Percentiles rank a stretch among this genome's conserved stretches.
Evolutionary conservation across 1,140 invertebrate genomes (phyloP).

Genomic region (Zaprionus ghesquierei): DNA sequence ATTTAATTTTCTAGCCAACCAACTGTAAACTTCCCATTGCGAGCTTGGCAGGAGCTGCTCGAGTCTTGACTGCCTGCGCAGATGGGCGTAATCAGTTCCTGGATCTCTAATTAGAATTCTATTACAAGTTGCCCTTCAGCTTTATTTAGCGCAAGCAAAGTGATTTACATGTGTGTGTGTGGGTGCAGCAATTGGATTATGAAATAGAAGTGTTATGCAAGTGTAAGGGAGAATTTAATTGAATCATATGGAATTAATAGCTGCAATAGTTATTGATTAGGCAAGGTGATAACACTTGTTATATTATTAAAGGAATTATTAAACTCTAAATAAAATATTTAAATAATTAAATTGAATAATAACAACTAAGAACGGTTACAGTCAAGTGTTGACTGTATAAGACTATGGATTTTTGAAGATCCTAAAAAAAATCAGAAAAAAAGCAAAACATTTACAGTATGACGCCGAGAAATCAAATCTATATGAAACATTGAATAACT

Average conservation of each 20-base stretch:
- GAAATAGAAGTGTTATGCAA: background rate
- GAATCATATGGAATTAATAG: background rate
- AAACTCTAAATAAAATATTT: too few species aligned
- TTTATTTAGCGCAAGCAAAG: background rate
- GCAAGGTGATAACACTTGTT: too few species aligned
- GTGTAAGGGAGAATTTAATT: background rate
- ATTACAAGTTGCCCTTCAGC: background rate
- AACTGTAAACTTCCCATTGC: background rate
- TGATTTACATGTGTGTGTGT: background rate
- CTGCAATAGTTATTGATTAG: background rate
- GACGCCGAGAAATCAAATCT: too few species aligned
- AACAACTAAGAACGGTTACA: too few species aligned
- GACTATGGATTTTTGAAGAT: too few species aligned
- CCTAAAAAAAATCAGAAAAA: too few species aligned
- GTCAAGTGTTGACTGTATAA: too few species aligned
- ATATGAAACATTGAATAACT: too few species aligned
- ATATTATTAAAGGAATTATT: too few species aligned
- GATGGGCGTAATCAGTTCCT: conserved; percentile 12
- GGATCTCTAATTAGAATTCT: background rate
- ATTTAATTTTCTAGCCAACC: conserved; percentile 48
- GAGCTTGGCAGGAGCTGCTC: background rate
- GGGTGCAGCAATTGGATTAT: background rate
- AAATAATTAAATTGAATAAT: too few species aligned
- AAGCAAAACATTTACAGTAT: too few species aligned
- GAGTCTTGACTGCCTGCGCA: background rate